phyloP scores from a whole-genome alignment of 2,113 vertebrate species.

The Eretmodus cyanostictus region DNA sequence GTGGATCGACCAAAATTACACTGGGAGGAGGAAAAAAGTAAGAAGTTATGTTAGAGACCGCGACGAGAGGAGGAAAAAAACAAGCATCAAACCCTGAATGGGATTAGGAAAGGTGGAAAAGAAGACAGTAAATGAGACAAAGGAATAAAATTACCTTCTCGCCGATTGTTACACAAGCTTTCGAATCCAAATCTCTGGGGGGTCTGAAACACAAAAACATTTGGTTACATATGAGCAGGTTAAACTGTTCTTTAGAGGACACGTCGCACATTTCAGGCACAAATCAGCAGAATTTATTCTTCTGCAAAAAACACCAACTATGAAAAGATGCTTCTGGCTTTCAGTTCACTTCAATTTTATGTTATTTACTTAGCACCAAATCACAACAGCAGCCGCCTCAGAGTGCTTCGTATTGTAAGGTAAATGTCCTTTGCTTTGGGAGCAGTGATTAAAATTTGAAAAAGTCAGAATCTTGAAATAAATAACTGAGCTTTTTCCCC shows the following conservation, averaged over 20 bases:
- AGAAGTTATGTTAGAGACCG: not conserved
- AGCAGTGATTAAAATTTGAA: not conserved
- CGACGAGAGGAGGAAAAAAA: not conserved
- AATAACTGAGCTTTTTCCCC: not conserved
- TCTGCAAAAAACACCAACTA: not conserved
- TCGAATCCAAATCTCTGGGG: conserved; percentile 93
- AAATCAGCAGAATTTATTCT: not conserved
- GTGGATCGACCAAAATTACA: not conserved
- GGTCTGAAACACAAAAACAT: conserved; percentile 68
- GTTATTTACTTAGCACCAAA: not conserved
- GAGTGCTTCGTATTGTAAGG: not conserved
- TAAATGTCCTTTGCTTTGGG: not conserved
- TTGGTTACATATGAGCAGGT: not conserved
- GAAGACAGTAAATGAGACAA: not conserved
- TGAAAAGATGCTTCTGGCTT: not conserved
- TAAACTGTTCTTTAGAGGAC: not conserved
- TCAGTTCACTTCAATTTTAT: not conserved
- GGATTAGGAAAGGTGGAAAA: not conserved
- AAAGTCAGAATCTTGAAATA: not conserved
- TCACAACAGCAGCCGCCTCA: not conserved
- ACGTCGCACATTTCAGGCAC: not conserved
- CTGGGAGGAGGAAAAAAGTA: not conserved
- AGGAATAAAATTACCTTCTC: conserved; percentile 76
- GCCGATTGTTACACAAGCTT: conserved; percentile 90
- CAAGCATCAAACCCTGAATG: not conserved